Base-by-base conservation (phyloP, 2,113 vertebrate genomes). In the Hyaena hyaena region DNA sequence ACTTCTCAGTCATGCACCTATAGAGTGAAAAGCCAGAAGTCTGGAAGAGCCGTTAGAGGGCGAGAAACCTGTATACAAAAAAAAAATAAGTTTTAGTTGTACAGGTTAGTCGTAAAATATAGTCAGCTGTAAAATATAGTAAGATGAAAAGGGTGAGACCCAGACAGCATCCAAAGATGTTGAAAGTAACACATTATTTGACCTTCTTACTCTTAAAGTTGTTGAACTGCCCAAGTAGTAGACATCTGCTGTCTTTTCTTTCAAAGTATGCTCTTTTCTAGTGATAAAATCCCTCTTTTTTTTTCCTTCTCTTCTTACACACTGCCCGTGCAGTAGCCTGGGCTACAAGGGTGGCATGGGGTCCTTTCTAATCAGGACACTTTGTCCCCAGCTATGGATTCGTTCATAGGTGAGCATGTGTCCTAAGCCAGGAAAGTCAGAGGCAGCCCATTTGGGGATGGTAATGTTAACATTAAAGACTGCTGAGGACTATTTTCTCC, bases 101-200 rank as follows among this genome's bases (percentile, higher is more conserved):
- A n/a, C 24, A 92, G 33, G 21, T 89, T 93, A 85, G 26, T 50
- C 76, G 24, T 93, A 39, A 85, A 79, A 48, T 58, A 53, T 55
- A 91, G 87, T 86, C 79, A 50, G 66, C 76, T 79, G 7, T 58
- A 77, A 96, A 96, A 76, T 61, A 81, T 4, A 86, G 69, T 35
- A 83, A 82, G 14, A 31, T 53, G 28, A 76, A 92, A 87, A 83
- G 33, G 55, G 45, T 55, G 28, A 45, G 31, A 58, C 9, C 24
- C 17, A 90, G 68, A 81, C 79, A 65, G 5, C 50, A 85, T 39
- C 88, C 61, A 95, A 26, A 81, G 65, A 84, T 89, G n/a, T 45
- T 94, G n/a, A 87, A 82, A 88, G 8, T 92, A 33, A 48, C 39
- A 65, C 10, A 53, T 82, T 33, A 31, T 24, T 84, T 89, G 26